Percentiles rank a stretch among this genome's conserved stretches.
phyloP scores from a whole-genome alignment of 1,140 invertebrate genomes.

The Scaptomyza pallida region DNA sequence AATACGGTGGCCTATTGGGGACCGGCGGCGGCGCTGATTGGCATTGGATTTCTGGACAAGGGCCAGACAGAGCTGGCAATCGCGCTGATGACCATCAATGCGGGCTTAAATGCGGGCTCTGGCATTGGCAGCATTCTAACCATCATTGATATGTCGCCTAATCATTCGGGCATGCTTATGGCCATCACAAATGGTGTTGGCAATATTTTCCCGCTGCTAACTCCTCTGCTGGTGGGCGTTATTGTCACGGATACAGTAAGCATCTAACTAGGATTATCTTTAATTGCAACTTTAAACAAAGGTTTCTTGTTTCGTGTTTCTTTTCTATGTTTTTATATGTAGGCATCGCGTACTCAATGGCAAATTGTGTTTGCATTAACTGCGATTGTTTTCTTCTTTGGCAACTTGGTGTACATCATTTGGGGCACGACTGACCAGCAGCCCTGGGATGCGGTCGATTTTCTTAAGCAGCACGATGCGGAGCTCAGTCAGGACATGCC shows the following conservation, averaged over 20 bases:
- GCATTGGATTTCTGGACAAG: slow-evolving; percentile 85
- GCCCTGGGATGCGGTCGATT: slow-evolving; percentile 87
- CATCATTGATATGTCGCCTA: slow-evolving; percentile 90
- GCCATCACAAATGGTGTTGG: slow-evolving; percentile 90
- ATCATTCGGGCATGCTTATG: slow-evolving; percentile 89
- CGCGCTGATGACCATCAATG: slow-evolving; percentile 87
- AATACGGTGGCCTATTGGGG: slow-evolving; percentile 87
- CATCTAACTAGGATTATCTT: not conserved
- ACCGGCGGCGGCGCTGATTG: slow-evolving; percentile 87
- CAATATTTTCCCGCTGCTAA: slow-evolving; percentile 89
- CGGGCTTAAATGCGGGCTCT: slow-evolving; percentile 90
- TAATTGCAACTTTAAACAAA: not conserved
- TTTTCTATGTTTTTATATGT: slow-evolving; percentile 62
- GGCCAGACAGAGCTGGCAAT: slow-evolving; percentile 85
- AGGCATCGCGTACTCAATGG: slow-evolving; percentile 87
- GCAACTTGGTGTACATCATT: slow-evolving; percentile 88
- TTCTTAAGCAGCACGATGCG: slow-evolving; percentile 34
- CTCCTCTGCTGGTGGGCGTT: slow-evolving; percentile 87
- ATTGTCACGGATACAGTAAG: slow-evolving; percentile 87
- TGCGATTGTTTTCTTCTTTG: slow-evolving; percentile 88
- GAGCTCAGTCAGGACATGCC: slow-evolving; percentile 14
- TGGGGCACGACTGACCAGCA: slow-evolving; percentile 87
- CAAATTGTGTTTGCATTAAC: slow-evolving; percentile 90
- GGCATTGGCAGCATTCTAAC: slow-evolving; percentile 89
- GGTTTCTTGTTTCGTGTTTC: not conserved